These are phyloP conservation scores for Sander lucioperca DNA, from an alignment of 2,113 vertebrate species.

Conservation along the genomic window DNA sequence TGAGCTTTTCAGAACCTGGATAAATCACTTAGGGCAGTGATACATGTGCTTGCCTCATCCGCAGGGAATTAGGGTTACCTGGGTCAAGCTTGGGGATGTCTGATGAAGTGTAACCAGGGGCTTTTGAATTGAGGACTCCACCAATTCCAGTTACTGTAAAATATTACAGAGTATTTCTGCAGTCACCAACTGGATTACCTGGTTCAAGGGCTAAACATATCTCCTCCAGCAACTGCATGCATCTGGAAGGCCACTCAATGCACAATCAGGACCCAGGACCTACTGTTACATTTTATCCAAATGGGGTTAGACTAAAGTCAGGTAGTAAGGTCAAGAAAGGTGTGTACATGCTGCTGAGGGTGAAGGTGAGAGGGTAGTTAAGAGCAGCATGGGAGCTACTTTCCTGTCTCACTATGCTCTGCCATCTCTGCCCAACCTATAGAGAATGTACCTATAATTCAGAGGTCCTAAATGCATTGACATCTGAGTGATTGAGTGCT, in stretches of 20 bases:
- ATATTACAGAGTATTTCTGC: background rate
- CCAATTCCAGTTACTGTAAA: background rate
- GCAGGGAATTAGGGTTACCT: constrained; percentile 9
- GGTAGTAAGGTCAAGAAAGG: constrained; percentile 1
- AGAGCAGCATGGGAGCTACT: background rate
- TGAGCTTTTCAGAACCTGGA: constrained; percentile 17
- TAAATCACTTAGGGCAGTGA: constrained; percentile 26
- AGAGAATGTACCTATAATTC: background rate
- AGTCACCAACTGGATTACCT: constrained; percentile 5
- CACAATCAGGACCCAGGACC: background rate
- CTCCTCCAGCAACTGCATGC: background rate
- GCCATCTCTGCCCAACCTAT: background rate
- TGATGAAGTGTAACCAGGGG: constrained; percentile 6
- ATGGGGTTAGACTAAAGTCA: background rate
- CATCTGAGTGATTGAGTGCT: background rate
- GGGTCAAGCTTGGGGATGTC: constrained; percentile 7
- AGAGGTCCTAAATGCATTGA: background rate
- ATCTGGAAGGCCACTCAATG: background rate
- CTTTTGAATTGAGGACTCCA: constrained; percentile 2
- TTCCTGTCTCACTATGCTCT: background rate
- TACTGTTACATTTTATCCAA: background rate
- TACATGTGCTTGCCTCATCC: constrained; percentile 19
- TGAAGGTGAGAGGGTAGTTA: background rate
- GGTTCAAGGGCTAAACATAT: background rate
- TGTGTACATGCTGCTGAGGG: background rate